These are phyloP conservation scores for Drosophila subpulchrella DNA, from an alignment of 1,140 invertebrate species.

Conservation along the genomic window DNA sequence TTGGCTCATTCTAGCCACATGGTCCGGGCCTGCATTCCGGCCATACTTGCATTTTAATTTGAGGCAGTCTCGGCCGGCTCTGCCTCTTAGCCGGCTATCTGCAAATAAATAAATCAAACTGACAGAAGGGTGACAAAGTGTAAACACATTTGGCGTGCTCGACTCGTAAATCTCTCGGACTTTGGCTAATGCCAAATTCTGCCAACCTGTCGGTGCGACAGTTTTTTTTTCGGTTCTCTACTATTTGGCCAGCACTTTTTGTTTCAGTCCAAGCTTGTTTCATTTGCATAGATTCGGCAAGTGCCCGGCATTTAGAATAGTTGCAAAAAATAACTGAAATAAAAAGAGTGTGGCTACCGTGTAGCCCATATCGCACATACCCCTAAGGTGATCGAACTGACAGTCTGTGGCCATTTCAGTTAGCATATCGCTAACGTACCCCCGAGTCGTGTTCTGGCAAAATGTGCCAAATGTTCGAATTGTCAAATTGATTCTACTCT, in stretches of 20 bases:
- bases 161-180: constrained; percentile 78
- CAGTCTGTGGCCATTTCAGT: constrained; percentile 27
- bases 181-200: constrained; percentile 70
- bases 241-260: constrained; percentile 22
- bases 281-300: constrained; percentile 79
- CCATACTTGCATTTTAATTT: constrained; percentile 83
- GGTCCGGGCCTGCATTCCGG: constrained; percentile 72
- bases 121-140: constrained; percentile 84
- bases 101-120: constrained; percentile 83
- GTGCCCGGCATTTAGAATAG: constrained; percentile 75
- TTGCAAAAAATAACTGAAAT: constrained; percentile 28
- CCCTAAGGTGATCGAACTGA: constrained; percentile 46
- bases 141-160: constrained; percentile 83
- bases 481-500: constrained; percentile 71
- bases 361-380: constrained; percentile 14
- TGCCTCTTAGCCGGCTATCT: constrained; percentile 66
- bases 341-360: constrained; percentile 34
- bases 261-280: constrained; percentile 45
- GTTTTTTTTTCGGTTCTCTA: constrained; percentile 14
- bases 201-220: constrained; percentile 61
- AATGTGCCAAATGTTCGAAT: constrained; percentile 73
- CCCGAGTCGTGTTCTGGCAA: constrained; percentile 62
- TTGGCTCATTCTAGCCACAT: constrained; percentile 52
- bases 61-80: constrained; percentile 46
- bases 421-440: constrained; percentile 41